Percentiles rank a stretch among this genome's conserved stretches.
Evolutionary conservation across 2,888 invertebrate species (phyloP).

Genomic region (Lasioglossum zephyrum): DNA sequence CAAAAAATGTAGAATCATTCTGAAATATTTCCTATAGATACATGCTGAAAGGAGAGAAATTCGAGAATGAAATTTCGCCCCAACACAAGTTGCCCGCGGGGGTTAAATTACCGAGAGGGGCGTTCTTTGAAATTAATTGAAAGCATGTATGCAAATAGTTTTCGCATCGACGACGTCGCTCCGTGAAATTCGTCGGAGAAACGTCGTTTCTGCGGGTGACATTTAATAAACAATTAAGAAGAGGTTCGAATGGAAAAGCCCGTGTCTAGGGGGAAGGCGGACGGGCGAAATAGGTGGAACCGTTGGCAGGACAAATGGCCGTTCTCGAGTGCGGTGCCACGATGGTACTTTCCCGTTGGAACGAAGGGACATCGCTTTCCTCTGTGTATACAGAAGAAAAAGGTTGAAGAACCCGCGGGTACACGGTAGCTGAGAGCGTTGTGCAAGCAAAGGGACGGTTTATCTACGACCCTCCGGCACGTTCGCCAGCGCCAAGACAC

Average conservation of each 20-base stretch:
- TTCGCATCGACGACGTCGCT: not conserved
- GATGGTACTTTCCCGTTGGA: slow-evolving; percentile 34
- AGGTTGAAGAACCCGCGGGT: slow-evolving; percentile 53
- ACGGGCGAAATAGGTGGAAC: not conserved
- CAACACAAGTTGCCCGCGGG: not conserved
- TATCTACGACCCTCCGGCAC: slow-evolving; percentile 74
- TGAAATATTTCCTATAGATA: too few species aligned
- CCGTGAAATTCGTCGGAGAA: not conserved
- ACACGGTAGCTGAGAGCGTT: slow-evolving; percentile 72
- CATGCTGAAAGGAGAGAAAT: not conserved
- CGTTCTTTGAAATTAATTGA: not conserved
- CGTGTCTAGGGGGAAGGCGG: not conserved
- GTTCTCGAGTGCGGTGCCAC: slow-evolving; percentile 26
- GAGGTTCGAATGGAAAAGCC: not conserved
- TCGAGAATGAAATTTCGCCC: not conserved
- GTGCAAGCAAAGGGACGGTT: slow-evolving; percentile 77
- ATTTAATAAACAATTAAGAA: slow-evolving; percentile 12
- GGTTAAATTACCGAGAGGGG: not conserved
- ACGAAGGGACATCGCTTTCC: slow-evolving; percentile 37
- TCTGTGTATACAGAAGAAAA: slow-evolving; percentile 55
- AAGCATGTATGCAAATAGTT: not conserved
- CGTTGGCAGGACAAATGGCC: slow-evolving; percentile 17
- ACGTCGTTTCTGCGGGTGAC: not conserved
- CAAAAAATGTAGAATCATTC: not conserved
- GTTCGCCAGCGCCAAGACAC: slow-evolving; percentile 60